phyloP scores from a whole-genome alignment of 2,888 invertebrate species.

The Ectemnius lituratus region DNA sequence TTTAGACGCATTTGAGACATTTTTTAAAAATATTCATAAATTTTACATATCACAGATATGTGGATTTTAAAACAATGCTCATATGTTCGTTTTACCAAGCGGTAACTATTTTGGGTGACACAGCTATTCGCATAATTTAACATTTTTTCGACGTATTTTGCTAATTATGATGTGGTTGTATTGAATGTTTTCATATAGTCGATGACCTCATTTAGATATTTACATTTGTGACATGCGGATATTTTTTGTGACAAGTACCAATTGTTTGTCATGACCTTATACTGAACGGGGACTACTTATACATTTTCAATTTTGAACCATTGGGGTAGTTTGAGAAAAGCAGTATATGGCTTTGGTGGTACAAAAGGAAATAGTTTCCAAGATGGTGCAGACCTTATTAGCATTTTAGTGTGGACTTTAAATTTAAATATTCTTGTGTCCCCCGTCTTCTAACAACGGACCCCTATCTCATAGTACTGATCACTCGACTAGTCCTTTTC shows the following conservation, averaged over 20 bases:
- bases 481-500: too few relatives aligned
- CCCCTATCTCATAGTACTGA: too few relatives aligned
- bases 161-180: neutral
- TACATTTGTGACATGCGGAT: constrained; percentile 2
- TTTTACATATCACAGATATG: constrained; percentile 3
- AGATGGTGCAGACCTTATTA: too few relatives aligned
- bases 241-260: neutral
- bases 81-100: neutral
- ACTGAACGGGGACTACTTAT: too few relatives aligned
- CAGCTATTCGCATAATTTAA: neutral
- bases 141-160: neutral
- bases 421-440: too few relatives aligned
- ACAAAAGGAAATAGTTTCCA: too few relatives aligned
- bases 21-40: too few relatives aligned
- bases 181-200: neutral
- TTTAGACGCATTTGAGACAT: neutral
- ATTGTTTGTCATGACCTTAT: neutral
- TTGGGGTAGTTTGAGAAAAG: too few relatives aligned
- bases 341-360: too few relatives aligned
- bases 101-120: neutral
- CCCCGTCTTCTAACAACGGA: too few relatives aligned
- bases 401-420: too few relatives aligned
- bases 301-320: too few relatives aligned
- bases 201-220: neutral
- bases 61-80: neutral